Percentiles rank a stretch among this genome's conserved stretches.
These are phyloP conservation scores for Saccopteryx leptura DNA, from an alignment of 2,113 vertebrate genomes.

Conservation along the genomic window DNA sequence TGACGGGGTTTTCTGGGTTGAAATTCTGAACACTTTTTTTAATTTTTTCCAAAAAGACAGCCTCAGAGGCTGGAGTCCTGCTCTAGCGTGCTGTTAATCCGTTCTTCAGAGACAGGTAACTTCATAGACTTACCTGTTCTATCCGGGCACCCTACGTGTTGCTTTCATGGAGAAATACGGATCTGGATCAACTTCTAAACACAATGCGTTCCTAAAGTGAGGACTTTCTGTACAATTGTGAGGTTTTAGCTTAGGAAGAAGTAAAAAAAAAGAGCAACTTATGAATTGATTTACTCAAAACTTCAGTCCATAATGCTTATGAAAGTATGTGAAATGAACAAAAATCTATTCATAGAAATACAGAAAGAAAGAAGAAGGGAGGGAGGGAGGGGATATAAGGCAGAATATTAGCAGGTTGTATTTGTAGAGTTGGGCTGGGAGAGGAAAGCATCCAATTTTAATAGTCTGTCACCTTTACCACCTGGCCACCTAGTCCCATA, in stretches of 20 bases:
- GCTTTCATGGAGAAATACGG: neutral
- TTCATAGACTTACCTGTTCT: rapidly evolving
- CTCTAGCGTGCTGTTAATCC: rapidly evolving
- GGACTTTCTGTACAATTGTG: neutral
- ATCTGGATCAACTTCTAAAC: neutral
- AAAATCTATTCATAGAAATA: neutral
- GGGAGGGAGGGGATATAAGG: neutral
- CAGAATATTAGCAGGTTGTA: neutral
- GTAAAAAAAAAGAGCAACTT: neutral
- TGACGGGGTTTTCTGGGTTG: neutral
- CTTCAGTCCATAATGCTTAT: neutral
- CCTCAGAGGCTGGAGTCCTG: neutral
- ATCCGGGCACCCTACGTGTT: neutral
- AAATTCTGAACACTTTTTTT: neutral
- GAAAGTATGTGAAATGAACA: neutral
- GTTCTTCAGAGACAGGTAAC: neutral
- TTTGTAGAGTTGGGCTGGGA: neutral
- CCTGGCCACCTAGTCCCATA: too few relatives aligned
- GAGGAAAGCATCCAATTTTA: neutral
- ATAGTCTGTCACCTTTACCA: neutral
- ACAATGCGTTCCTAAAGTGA: neutral
- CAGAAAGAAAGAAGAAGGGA: too few relatives aligned
- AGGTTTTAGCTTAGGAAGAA: neutral
- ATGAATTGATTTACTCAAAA: neutral
- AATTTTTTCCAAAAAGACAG: neutral